Percentiles rank a stretch among this genome's conserved stretches.
These are phyloP conservation scores for Cephus nigrinus DNA, from an alignment of 2,888 invertebrate species.

Conservation along the genomic window DNA sequence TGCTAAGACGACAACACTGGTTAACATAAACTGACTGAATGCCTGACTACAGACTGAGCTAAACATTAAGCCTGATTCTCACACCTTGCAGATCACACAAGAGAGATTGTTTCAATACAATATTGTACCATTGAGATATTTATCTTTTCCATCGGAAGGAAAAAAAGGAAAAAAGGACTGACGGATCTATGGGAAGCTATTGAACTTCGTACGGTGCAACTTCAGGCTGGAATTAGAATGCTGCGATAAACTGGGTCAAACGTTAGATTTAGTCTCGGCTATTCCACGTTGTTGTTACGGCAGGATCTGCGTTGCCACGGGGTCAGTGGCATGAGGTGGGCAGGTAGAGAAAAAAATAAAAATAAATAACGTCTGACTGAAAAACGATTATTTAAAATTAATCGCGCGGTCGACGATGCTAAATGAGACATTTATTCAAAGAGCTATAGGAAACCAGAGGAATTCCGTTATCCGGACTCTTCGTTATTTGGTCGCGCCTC, in stretches of 20 bases:
- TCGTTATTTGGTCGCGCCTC: background rate
- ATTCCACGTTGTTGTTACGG: background rate
- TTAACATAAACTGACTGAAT: background rate
- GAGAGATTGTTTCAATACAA: background rate
- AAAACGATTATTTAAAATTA: background rate
- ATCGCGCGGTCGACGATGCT: background rate
- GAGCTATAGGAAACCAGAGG: background rate
- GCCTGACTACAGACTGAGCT: background rate
- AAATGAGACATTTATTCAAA: background rate
- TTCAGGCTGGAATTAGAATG: background rate
- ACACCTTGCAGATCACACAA: background rate
- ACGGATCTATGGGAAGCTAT: background rate
- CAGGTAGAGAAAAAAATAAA: background rate
- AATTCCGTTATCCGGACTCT: background rate
- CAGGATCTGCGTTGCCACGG: background rate
- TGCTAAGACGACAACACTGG: conserved; percentile 1
- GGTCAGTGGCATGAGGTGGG: background rate
- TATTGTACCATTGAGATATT: background rate
- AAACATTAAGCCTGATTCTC: background rate
- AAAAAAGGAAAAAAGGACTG: background rate
- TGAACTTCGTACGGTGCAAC: background rate
- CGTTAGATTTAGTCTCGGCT: background rate
- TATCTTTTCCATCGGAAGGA: background rate
- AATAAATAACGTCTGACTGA: background rate
- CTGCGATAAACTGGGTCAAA: background rate